Percentiles rank a stretch among this genome's conserved stretches.
phyloP scores from a whole-genome alignment of 2,888 invertebrate genomes.

The Phalera bucephala region DNA sequence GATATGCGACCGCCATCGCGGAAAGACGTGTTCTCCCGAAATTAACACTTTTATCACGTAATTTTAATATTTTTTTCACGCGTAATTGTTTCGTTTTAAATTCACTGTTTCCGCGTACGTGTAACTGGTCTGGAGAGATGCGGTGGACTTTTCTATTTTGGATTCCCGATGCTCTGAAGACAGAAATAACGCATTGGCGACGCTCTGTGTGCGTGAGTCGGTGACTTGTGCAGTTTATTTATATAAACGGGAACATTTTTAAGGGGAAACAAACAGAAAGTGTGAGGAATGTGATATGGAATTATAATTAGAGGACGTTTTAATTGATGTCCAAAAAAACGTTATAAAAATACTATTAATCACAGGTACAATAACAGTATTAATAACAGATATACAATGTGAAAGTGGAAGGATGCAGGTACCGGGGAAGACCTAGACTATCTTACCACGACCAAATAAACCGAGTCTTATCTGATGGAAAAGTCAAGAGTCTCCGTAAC shows the following conservation, averaged over 20 bases:
- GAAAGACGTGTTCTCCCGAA: conserved; percentile 36
- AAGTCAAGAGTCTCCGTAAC: too few relatives aligned
- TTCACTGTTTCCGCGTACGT: conserved; percentile 53
- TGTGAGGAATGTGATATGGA: not conserved
- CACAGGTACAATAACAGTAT: too few relatives aligned
- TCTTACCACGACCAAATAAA: too few relatives aligned
- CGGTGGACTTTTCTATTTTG: conserved; percentile 79
- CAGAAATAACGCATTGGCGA: conserved; percentile 74
- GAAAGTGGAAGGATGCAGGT: too few relatives aligned
- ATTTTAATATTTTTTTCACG: conserved; percentile 1
- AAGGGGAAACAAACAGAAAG: conserved; percentile 5
- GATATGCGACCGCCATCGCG: conserved; percentile 45
- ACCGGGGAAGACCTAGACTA: too few relatives aligned
- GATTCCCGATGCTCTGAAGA: conserved; percentile 57
- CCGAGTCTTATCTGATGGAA: too few relatives aligned
- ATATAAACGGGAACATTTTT: conserved; percentile 24
- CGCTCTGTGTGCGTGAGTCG: conserved; percentile 49
- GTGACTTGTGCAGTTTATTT: conserved; percentile 48
- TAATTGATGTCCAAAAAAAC: too few relatives aligned
- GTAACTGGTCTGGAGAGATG: conserved; percentile 58
- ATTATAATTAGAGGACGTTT: not conserved
- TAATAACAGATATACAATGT: too few relatives aligned
- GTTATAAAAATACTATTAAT: too few relatives aligned
- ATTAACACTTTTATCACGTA: conserved; percentile 5
- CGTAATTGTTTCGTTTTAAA: conserved; percentile 9